These are phyloP conservation scores for Scaptomyza reducta DNA, from an alignment of 2,888 invertebrate species.

Conservation along the genomic window DNA sequence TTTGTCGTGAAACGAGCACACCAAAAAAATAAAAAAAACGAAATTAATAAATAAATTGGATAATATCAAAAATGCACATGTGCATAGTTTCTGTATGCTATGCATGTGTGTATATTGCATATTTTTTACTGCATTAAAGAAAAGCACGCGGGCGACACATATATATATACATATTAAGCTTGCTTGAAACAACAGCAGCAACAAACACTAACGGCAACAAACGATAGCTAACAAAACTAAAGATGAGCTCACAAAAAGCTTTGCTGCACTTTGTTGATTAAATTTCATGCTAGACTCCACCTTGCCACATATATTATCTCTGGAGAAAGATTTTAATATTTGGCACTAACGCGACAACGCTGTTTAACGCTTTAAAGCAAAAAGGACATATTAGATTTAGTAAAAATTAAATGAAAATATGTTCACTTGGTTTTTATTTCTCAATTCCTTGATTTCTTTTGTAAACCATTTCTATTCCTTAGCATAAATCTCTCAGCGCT, in stretches of 20 bases:
- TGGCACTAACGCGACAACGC: slow-evolving; percentile 36
- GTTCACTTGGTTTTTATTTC: slow-evolving; percentile 1
- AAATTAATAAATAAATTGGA: slow-evolving; percentile 71
- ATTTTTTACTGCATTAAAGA: slow-evolving; percentile 36
- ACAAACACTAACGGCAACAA: slow-evolving; percentile 14
- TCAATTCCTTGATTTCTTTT: neutral
- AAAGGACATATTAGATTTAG: too few relatives aligned
- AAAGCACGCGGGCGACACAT: slow-evolving; percentile 65
- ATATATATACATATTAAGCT: slow-evolving; percentile 59
- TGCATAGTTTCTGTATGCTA: slow-evolving; percentile 2
- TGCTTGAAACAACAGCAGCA: slow-evolving; percentile 36
- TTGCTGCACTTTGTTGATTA: slow-evolving; percentile 74
- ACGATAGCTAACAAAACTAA: slow-evolving; percentile 29
- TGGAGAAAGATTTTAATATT: slow-evolving; percentile 48
- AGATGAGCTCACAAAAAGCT: slow-evolving; percentile 47
- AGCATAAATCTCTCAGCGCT: neutral
- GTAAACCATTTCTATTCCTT: neutral
- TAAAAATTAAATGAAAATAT: too few relatives aligned
- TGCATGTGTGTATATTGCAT: neutral
- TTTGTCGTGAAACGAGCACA: slow-evolving; percentile 18
- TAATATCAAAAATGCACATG: slow-evolving; percentile 47
- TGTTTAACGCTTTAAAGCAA: neutral
- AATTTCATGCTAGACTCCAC: slow-evolving; percentile 69
- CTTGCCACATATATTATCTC: slow-evolving; percentile 16
- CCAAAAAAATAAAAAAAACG: slow-evolving; percentile 4